Evolutionary conservation across 2,113 vertebrate species (phyloP).

Genomic region (Takifugu bimaculatus): DNA sequence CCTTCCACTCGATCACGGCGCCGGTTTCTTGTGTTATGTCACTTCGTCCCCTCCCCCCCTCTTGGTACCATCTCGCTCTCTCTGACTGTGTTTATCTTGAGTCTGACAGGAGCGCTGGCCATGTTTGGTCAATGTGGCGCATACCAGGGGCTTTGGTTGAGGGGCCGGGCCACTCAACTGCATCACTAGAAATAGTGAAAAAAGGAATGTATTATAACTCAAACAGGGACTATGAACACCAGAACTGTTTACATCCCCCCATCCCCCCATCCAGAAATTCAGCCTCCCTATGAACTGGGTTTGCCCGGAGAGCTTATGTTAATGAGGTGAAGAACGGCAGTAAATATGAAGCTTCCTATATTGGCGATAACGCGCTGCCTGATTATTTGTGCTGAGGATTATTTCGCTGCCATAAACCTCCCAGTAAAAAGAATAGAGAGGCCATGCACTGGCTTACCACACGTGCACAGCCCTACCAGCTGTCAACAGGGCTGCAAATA

Average conservation of each 20-base stretch:
- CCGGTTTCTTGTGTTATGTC: conserved; percentile 2
- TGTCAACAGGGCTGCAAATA: background rate
- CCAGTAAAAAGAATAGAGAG: no score
- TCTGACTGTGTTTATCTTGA: conserved; percentile 67
- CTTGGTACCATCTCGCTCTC: conserved; percentile 36
- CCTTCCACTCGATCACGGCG: background rate
- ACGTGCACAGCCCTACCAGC: no score
- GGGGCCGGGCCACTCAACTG: conserved; percentile 50
- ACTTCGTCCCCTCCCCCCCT: conserved; percentile 26
- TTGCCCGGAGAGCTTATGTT: background rate
- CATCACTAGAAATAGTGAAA: conserved; percentile 65
- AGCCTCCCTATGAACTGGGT: conserved; percentile 14
- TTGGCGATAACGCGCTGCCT: no score
- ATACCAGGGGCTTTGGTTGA: conserved; percentile 62
- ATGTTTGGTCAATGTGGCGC: conserved; percentile 75
- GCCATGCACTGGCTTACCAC: no score
- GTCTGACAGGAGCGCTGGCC: conserved; percentile 69
- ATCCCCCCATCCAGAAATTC: conserved; percentile 4
- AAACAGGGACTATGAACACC: conserved; percentile 17
- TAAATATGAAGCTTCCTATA: no score
- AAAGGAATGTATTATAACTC: conserved; percentile 53
- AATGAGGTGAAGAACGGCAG: no score
- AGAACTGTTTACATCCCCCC: conserved; percentile 42
- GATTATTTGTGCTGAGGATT: background rate
- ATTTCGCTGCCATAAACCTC: no score